A percentile compares a stretch with the other conserved stretches of the same genome.
phyloP scores from a whole-genome alignment of 2,113 vertebrate species.

The Eudorcas thomsonii region DNA sequence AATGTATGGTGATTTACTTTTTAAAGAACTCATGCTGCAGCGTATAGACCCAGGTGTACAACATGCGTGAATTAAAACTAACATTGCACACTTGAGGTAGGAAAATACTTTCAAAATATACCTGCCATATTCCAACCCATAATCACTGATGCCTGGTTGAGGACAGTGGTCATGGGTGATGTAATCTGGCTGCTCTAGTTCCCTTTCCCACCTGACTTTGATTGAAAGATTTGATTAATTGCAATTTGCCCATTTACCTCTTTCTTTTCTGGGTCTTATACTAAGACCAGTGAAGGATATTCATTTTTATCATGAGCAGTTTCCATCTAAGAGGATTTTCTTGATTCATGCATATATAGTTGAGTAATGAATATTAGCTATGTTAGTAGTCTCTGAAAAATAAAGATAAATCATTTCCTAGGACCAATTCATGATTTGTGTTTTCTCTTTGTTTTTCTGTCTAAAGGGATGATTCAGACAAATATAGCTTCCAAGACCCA shows the following conservation, averaged over 20 bases:
- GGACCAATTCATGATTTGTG: neutral
- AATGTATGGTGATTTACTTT: neutral
- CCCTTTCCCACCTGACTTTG: neutral
- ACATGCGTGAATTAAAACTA: neutral
- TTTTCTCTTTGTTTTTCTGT: slow-evolving; percentile 3
- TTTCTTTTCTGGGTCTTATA: neutral
- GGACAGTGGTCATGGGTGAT: neutral
- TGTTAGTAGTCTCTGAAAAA: neutral
- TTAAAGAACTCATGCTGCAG: neutral
- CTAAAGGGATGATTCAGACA: slow-evolving; percentile 89
- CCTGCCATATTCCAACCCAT: neutral
- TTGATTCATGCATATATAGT: neutral
- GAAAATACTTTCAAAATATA: neutral
- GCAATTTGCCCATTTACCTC: neutral
- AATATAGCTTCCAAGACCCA: slow-evolving; percentile 81
- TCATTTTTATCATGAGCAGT: neutral
- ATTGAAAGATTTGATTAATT: neutral
- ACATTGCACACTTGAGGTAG: neutral
- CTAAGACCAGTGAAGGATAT: neutral
- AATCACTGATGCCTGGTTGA: neutral
- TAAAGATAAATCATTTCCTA: neutral
- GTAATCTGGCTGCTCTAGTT: neutral
- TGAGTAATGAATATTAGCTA: neutral
- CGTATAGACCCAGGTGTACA: neutral
- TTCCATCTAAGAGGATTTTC: neutral